phyloP scores from a whole-genome alignment of 2,888 invertebrate genomes.

The Nesidiocoris tenuis region DNA sequence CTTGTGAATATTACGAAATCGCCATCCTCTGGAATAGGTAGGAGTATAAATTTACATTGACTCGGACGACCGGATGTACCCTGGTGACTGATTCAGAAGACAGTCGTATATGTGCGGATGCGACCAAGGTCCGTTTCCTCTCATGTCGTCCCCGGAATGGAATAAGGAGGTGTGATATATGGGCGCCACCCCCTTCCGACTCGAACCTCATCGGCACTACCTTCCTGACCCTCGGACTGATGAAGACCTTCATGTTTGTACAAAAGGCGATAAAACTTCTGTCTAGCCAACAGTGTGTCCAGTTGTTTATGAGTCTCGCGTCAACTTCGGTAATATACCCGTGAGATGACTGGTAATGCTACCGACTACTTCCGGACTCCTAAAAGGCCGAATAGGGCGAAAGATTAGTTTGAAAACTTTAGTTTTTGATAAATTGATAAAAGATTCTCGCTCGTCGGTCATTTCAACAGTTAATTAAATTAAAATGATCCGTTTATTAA shows the following conservation, averaged over 20 bases:
- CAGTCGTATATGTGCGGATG: not conserved
- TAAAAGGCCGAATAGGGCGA: no score
- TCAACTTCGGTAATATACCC: not conserved
- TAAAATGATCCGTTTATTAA: no score
- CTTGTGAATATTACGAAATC: no score
- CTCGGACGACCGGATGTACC: not conserved
- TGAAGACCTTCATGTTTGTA: not conserved
- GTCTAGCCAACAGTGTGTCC: not conserved
- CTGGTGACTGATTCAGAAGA: not conserved
- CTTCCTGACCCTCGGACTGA: no score
- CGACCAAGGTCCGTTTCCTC: not conserved
- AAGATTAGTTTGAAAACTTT: no score
- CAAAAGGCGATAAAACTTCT: not conserved
- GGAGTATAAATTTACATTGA: not conserved
- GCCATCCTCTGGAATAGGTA: no score
- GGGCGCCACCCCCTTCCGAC: not conserved
- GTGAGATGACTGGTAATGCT: not conserved
- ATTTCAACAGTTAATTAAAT: no score
- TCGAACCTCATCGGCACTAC: no score
- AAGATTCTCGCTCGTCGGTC: no score
- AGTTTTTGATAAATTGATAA: no score
- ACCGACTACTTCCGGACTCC: no score
- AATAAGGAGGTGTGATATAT: not conserved
- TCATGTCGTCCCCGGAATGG: not conserved
- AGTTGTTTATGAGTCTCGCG: not conserved